Evolutionary conservation across 2,888 invertebrate genomes (phyloP), one percentile per base, ranked within the genome.

Genomic region (Drosophila setosimentum): DNA sequence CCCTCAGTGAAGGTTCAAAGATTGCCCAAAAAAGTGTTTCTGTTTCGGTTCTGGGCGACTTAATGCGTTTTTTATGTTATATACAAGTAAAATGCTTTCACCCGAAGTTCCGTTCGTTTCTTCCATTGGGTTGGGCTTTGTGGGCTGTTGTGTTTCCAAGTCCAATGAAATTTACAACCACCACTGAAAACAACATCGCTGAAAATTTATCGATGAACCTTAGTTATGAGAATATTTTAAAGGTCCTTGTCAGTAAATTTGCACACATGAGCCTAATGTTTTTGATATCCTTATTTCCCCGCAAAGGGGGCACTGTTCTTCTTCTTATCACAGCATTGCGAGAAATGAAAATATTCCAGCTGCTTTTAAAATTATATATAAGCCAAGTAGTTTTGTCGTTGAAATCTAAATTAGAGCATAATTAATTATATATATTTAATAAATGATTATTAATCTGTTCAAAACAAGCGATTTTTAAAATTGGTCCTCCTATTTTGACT

Each of bases 51-150:
- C 80, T 58, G 72, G 73, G 79, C 68, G 68, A 69, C 82, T 83
- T 87, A 83, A 91, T 91, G 84, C 78, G 76, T 82, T 84, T 89
- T 91, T 87, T 90, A 87, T 80, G 85, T 87, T 87, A 88, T 90
- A 65, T 84, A 82, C 76, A 77, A 65, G 70, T 49, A 58, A 61
- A 62, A 67, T 60, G 68, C 62, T 77, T 78, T 78, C 77, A 63
- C 59, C 76, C 75, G 83, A 40, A 29, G 29, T 29, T 40, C 37
- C 40, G n/a, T 30, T 76, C 76, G 73, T 70, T 65, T 63, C 53
- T 49, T 53, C 55, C 59, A 45, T 57, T 67, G 72, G 55, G 60
- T 60, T 50, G 72, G n/a, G 24, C 62, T 66, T 54, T 67, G 42
- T 67, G 72, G 73, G 68, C 76, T 68, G 70, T 40, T 68, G 57